Base-by-base conservation (phyloP, 2,113 vertebrate genomes). In the Phocoena sinus region DNA sequence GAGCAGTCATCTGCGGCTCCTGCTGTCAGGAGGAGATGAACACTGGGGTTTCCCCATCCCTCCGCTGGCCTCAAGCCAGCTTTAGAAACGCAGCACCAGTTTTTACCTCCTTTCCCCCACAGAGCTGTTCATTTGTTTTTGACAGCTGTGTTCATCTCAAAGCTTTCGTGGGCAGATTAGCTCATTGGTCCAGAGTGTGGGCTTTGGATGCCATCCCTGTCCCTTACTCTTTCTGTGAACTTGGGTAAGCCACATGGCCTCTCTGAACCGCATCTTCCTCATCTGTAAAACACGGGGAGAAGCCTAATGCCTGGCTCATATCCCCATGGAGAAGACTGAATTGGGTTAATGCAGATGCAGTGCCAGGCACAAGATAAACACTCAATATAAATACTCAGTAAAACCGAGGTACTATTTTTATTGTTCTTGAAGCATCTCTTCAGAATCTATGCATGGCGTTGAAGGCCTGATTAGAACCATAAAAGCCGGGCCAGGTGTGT, bases 401-500 rank as follows among this genome's bases (percentile, higher is more conserved):
- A 70, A 53, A 17, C 53, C 0, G 1, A 62, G 60, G 83, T 67
- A 38, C 86, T 60, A 11, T 91, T 70, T 89, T 89, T 76, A 82
- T 74, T 95, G 70, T 88, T 36, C 71, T 85, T 60, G 33, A 87
- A 97, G 89, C 60, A 73, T 80, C 89, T 89, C 89, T 96, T 95
- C 67, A 96, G 76, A 91, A 81, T 93, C 85, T 58, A 17, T 10
- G 23, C 76, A 50, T 31, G 60, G 77, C 73, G 25, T 20, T 0
- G 38, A 71, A 68, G 44, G 47, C 91, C 93, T 67, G 38, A 67
- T 89, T 88, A 47, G 53, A 81, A 33, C 31, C 15, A 53, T 38
- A 86, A 95, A 86, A 97, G 44, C 86, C 62, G 44, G 47, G 31
- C 96, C 28, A 53, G 81, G 50, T 76, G 89, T 79, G 56, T 89